phyloP scores from a whole-genome alignment of 1,140 invertebrate species.

The Drosophila repletoides region DNA sequence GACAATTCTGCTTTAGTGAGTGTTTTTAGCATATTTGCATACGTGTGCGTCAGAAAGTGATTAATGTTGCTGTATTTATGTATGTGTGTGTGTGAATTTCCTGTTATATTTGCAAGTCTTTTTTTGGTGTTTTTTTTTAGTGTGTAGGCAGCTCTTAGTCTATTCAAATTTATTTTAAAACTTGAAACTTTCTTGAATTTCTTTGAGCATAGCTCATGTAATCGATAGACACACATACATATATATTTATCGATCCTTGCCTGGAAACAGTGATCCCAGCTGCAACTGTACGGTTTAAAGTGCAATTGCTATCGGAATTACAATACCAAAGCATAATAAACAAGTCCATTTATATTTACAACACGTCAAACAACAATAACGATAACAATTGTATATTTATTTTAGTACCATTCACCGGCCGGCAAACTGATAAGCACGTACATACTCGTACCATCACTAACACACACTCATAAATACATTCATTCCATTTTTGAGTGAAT shows the following conservation, averaged over 20 bases:
- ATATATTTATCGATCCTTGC: slow-evolving; percentile 27
- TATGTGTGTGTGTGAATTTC: slow-evolving; percentile 35
- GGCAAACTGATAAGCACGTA: slow-evolving; percentile 66
- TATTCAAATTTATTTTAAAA: neutral
- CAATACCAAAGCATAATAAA: slow-evolving; percentile 22
- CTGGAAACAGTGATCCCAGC: slow-evolving; percentile 3
- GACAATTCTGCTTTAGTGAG: slow-evolving; percentile 32
- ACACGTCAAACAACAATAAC: slow-evolving; percentile 36
- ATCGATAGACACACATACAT: slow-evolving; percentile 1
- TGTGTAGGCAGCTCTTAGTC: slow-evolving; percentile 26
- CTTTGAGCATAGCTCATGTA: neutral
- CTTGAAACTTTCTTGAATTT: slow-evolving; percentile 8
- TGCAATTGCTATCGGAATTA: slow-evolving; percentile 14
- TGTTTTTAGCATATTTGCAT: slow-evolving; percentile 56
- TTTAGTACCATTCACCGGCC: slow-evolving; percentile 56
- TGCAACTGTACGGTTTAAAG: slow-evolving; percentile 9
- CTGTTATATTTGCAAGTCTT: slow-evolving; percentile 23
- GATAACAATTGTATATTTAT: slow-evolving; percentile 34
- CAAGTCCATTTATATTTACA: slow-evolving; percentile 43
- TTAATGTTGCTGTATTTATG: too few species aligned
- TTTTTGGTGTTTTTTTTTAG: slow-evolving; percentile 13
- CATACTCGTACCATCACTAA: neutral
- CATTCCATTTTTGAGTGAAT: slow-evolving; percentile 1
- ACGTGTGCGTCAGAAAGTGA: slow-evolving; percentile 66
- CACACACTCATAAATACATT: neutral